Base-by-base conservation (phyloP, 2,797 vertebrate genomes). In the Anguilla megastoma region DNA sequence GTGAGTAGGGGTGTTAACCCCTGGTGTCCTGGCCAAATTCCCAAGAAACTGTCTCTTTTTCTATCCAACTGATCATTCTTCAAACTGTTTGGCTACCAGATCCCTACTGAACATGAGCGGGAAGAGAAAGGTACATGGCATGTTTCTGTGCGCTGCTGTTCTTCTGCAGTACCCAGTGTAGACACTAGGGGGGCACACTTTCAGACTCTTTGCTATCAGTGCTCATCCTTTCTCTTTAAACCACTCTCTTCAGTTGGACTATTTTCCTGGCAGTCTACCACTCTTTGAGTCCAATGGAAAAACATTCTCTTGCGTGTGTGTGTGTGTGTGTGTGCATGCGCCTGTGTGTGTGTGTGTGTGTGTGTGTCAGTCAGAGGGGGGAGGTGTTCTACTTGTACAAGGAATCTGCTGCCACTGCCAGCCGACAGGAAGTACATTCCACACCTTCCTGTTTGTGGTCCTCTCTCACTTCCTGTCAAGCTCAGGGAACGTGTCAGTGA, bases 401-500 rank as follows among this genome's bases (percentile, higher is more conserved):
- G 91, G 94, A 95, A 95, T 96, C 94, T 95, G 94, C 94, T 60
- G 91, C 93, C 90, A 88, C 92, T 90, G 85, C 88, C 89, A 90
- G 94, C 93, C 93, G 91, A 92, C 93, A 95, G 96, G 96, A 96
- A 96, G 93, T 94, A 96, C 96, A 97, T 97, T 96, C 96, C 94
- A 69, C 95, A 94, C 90, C 92, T 94, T 97, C 96, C 96, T 97
- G 96, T 97, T 96, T 96, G 95, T 94, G 91, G 94, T 90, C 90
- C 92, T 95, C 93, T 93, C 94, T 94, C 91, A 93, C 94, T 96
- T 97, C 96, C 96, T 96, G 94, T 86, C 91, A 90, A 95, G 94
- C 89, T 63, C 89, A 90, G 91, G 76, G 90, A 93, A 92, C 90
- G 85, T 95, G 95, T 95, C 95, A 95, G 90, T 92, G 95, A 96